Evolutionary conservation across 2,113 vertebrate genomes (phyloP).

Genomic region (Nothocercus julius): DNA sequence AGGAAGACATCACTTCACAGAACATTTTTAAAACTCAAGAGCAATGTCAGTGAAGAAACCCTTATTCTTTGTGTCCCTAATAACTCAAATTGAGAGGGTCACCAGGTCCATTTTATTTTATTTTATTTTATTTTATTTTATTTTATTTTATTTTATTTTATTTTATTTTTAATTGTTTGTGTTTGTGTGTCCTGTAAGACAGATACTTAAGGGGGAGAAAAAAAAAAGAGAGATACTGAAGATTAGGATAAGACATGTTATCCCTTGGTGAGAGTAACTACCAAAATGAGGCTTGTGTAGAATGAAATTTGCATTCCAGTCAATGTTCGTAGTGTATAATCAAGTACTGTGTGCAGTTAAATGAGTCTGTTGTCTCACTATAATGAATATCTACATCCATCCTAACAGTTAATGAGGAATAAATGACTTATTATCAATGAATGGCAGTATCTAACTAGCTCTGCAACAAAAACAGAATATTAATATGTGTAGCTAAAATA

Average conservation of each 20-base stretch:
- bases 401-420: conserved; percentile 82
- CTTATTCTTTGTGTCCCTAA: background rate
- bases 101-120: background rate
- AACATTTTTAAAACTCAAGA: background rate
- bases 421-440: conserved; percentile 84
- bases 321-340: conserved; percentile 63
- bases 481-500: conserved; percentile 78
- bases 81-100: background rate
- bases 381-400: conserved; percentile 83
- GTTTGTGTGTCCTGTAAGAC: background rate
- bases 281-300: conserved; percentile 51
- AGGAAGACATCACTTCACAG: background rate
- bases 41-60: background rate
- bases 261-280: conserved; percentile 39
- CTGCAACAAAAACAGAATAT: conserved; percentile 81
- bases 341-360: conserved; percentile 77
- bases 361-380: conserved; percentile 80
- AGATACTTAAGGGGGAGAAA: background rate
- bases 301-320: conserved; percentile 76
- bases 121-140: background rate
- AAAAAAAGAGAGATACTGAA: background rate
- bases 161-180: background rate
- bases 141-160: background rate
- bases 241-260: conserved; percentile 6
- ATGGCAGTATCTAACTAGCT: conserved; percentile 81